Base-by-base conservation (phyloP, 2,888 invertebrate species). In the Watsonalla cultraria region DNA sequence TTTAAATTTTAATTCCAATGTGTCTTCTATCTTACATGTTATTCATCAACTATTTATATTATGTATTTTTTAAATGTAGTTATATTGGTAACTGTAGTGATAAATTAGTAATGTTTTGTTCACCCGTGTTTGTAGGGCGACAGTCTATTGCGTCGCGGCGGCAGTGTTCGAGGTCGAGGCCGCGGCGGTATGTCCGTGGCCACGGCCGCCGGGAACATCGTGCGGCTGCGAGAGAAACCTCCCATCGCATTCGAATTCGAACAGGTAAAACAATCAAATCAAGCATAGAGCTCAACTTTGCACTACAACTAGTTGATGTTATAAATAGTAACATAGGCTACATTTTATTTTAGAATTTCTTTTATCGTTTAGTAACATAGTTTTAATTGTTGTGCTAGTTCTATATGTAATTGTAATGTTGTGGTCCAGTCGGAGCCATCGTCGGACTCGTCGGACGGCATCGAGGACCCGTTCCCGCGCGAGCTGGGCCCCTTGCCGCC, bases 401-500 rank as follows among this genome's bases (percentile, higher is more conserved):
- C n/a, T n/a, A n/a, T 37, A 45, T 45, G n/a, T n/a, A n/a, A 45
- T 45, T 42, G 1, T 42, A 42, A 42, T 11, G 42, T 9, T 46
- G 46, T 46, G 62, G 57, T 55, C 0, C 70, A 85, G 78, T 84
- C 83, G 68, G 84, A 83, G 59, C 78, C 74, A 42, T 87, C 87
- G 34, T 90, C 90, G 54, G 88, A 90, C 62, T 81, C 88, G 51
- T 93, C 94, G 47, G 93, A 93, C 76, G 94, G 94, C 61, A 76
- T 93, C 59, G 91, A 92, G 63, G 94, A 94, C 74, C 91, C 92
- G 65, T 94, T 93, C 86, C 93, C 93, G 15, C 75, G 77, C 9
- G 74, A 77, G 39, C 79, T 88, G 54, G 90, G 90, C 46, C 84
- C 91, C 9, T 69, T 91, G 57, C 92, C 92, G 57, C 78, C 93